Evolutionary conservation across 2,797 vertebrate species (phyloP).

Genomic region (Hoplostethus atlanticus): DNA sequence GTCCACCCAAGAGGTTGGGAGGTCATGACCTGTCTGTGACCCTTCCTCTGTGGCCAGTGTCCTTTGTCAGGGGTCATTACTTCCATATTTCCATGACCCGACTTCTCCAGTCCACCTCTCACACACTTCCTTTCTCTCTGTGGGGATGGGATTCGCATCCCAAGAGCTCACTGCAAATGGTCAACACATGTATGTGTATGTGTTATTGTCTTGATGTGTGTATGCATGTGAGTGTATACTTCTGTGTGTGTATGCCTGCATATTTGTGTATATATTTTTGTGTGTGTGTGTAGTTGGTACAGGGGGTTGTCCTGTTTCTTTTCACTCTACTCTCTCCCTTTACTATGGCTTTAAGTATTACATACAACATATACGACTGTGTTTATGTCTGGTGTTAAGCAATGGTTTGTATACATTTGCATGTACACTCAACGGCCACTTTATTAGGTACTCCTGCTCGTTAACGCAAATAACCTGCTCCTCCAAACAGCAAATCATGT

Average conservation of each 20-base stretch:
- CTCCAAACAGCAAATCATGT: too few species aligned
- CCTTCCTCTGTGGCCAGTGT: neutral
- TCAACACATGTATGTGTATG: neutral
- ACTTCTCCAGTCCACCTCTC: neutral
- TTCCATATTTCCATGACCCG: conserved; percentile 25
- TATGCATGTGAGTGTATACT: neutral
- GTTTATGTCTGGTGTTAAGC: neutral
- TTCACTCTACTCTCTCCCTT: neutral
- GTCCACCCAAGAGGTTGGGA: neutral
- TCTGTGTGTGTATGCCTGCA: neutral
- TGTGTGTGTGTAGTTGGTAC: neutral
- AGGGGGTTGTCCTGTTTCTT: neutral
- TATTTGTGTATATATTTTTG: neutral
- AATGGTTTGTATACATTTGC: neutral
- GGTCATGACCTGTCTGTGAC: conserved; percentile 48
- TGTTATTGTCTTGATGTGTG: neutral
- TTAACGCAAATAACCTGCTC: too few species aligned
- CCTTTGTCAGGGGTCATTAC: neutral
- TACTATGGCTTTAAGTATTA: neutral
- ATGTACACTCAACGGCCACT: neutral
- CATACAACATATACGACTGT: too few species aligned
- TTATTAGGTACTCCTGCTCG: too few species aligned
- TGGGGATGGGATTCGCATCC: neutral
- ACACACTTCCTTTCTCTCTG: conserved; percentile 12
- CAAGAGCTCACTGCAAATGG: neutral